These are phyloP conservation scores for Drosophila kepulauana DNA, from an alignment of 1,140 invertebrate genomes.

Conservation along the genomic window DNA sequence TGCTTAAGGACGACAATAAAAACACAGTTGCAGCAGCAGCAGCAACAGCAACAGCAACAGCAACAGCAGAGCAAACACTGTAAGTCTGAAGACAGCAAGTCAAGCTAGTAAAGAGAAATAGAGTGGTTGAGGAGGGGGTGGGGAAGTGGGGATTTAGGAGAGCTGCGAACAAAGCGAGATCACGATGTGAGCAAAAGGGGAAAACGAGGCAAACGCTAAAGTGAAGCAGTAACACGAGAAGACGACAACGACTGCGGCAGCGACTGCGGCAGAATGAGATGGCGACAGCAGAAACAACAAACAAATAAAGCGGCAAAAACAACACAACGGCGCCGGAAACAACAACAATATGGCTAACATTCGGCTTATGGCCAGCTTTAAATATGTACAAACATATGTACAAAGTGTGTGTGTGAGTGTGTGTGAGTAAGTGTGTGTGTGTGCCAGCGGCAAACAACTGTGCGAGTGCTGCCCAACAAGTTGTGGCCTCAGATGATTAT, in stretches of 20 bases:
- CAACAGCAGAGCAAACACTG: conserved; percentile 14
- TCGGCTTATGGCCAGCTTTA: conserved; percentile 45
- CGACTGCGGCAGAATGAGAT: not conserved
- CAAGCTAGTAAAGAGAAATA: not conserved
- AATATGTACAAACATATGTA: conserved; percentile 27
- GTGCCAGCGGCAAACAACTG: not conserved
- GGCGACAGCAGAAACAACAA: conserved; percentile 15
- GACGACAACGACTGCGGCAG: not conserved
- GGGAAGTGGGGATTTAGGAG: not conserved
- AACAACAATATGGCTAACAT: conserved; percentile 51
- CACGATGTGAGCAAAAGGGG: not conserved
- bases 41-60: conserved; percentile 1
- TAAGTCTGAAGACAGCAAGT: conserved; percentile 2
- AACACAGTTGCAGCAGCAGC: conserved; percentile 1
- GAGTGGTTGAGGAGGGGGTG: not conserved
- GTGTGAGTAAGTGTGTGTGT: conserved; percentile 4
- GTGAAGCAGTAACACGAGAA: not conserved
- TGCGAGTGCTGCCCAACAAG: not conserved
- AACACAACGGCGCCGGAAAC: conserved; percentile 10
- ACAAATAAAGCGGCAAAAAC: conserved; percentile 19
- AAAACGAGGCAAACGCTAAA: not conserved
- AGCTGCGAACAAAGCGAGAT: conserved; percentile 2
- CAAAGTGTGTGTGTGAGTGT: not conserved
- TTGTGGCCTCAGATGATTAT: not conserved
- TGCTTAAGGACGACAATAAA: conserved; percentile 51